These are phyloP conservation scores for Augochlorella aurata DNA, from an alignment of 2,888 invertebrate species.

Conservation along the genomic window DNA sequence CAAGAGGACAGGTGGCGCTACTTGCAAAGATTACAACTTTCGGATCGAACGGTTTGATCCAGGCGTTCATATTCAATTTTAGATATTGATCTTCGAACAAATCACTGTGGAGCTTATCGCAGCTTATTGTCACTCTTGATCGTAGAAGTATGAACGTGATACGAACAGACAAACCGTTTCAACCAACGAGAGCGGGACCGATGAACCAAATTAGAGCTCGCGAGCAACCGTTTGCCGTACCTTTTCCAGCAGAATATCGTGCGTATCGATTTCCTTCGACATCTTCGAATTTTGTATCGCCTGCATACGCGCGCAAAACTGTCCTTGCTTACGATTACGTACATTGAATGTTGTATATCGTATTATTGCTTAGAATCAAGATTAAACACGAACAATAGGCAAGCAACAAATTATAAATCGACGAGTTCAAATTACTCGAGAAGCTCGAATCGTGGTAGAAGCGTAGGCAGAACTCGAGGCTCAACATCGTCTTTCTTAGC, in stretches of 20 bases:
- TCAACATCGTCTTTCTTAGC: neutral
- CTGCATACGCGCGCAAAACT: neutral
- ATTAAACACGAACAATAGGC: neutral
- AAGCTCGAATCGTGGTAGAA: neutral
- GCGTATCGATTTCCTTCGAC: neutral
- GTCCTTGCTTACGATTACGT: too few relatives aligned
- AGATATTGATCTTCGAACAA: neutral
- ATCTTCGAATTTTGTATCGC: neutral
- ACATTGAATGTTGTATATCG: too few relatives aligned
- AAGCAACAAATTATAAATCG: neutral
- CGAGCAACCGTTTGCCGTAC: slow-evolving; percentile 15
- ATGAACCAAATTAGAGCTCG: slow-evolving; percentile 41
- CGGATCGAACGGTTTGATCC: neutral
- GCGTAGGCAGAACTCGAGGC: neutral
- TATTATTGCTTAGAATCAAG: neutral
- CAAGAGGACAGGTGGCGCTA: neutral
- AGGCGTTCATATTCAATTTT: neutral
- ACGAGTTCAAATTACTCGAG: neutral
- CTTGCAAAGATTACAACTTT: too few relatives aligned
- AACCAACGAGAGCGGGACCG: slow-evolving; percentile 43
- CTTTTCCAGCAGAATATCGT: slow-evolving; percentile 11
- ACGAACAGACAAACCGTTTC: slow-evolving; percentile 37
- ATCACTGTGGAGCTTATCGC: neutral
- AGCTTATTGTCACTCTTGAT: neutral
- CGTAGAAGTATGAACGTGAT: slow-evolving; percentile 69